Base-by-base conservation (phyloP, 2,888 invertebrate species). In the Phasia obesa region DNA sequence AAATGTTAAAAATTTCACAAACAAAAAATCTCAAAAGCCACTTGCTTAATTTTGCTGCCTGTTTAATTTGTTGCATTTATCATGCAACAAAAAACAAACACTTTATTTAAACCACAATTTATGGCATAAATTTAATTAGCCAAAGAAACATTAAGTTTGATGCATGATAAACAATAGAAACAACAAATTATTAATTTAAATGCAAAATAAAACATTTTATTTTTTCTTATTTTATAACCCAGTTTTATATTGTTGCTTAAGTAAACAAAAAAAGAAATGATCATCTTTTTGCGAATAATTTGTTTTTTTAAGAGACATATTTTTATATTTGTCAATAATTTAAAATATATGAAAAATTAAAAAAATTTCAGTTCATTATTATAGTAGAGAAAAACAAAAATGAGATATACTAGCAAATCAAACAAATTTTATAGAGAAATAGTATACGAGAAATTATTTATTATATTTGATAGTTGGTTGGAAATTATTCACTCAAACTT, bases 41-140 rank as follows among this genome's bases (percentile, higher is more conserved):
- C 62, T 67, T 55, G 67, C 60, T 71, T 73, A 73, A 73, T 60
- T 81, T 44, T 49, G 21, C 35, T 57, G 23, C 35, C 35, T 25
- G 7, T 19, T 65, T 57, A 65, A 17, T 67, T 51, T 44, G 53
- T 74, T 74, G 73, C 53, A 70, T 74, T 80, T 57, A 47, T 31
- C 69, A 81, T 81, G 80, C 80, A 70, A 69, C 53, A 21, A 44
- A 38, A 21, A 42, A 7, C n/a, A 42, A n/a, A 27, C 25, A 51
- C 6, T 60, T 31, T 23, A 13, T 49, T 65, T 35, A 5, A 21
- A 19, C 38, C 49, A 27, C 3, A 65, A 65, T 57, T 76, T 60
- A 53, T 69, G 60, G 35, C 62, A 67, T 44, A 65, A 73, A 65
- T 53, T 60, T 62, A 65, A 65, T 49, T 31, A 51, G 51, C 7